Base-by-base conservation (phyloP, 92 coral and sea anemone genomes). In the Phymanthus crucifer region DNA sequence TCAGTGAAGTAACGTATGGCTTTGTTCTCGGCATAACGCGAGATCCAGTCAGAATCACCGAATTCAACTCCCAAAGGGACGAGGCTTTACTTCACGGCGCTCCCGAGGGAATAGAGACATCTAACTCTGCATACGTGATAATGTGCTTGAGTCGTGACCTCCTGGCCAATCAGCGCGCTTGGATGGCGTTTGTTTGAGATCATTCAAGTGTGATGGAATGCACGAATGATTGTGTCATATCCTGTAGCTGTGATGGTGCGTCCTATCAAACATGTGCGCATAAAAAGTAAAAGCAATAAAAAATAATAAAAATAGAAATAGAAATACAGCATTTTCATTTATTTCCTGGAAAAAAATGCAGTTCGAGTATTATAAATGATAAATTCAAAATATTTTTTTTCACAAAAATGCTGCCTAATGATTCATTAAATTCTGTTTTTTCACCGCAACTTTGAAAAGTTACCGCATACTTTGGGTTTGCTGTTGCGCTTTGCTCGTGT, bases 21-120 rank as follows among this genome's bases (percentile, higher is more conserved):
- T 80, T 90, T 91, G 90, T 85, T 82, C 86, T 57, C 78, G 82
- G 79, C 76, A 89, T 75, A 86, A 73, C 83, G 46, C 73, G 82
- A 84, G 87, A 83, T 80, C 80, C 91, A 81, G 85, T 81, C 85
- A 81, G 52, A 81, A 81, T 40, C 32, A 29, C 27, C 70, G 85
- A 81, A 84, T 81, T 82, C 87, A 92, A 92, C 91, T 92, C 97
- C 97, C 97, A 47, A 83, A 92, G 97, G 97, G 71, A 76, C 80
- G 66, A 14, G 26, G 40, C 78, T 76, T 76, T 76, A 31, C 38
- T 34, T 76, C 40, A 34, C 68, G 54, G 82, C 71, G 74, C 83
- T 92, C 97, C 97, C 97, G 93, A 89, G 97, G 97, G 97, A 92
- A 87, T 90, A 78, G 32, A 79, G n/a, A 90, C 85, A 72, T 76